These are phyloP conservation scores for Sebastolobus alascanus DNA, from an alignment of 2,797 vertebrate species.

Conservation along the genomic window DNA sequence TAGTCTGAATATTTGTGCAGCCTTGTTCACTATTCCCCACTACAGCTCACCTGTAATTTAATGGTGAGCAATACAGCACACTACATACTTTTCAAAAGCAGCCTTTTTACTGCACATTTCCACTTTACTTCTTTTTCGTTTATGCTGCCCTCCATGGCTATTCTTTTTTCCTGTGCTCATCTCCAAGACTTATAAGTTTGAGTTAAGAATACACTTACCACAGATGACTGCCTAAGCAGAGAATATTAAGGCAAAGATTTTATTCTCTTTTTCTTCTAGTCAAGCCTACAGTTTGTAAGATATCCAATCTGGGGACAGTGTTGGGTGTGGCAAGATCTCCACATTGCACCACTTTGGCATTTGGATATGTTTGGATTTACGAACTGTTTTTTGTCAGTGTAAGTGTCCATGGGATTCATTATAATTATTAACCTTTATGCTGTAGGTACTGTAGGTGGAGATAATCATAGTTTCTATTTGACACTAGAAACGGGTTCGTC, in stretches of 20 bases:
- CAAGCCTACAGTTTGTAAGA: not conserved
- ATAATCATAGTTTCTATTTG: not conserved
- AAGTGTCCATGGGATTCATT: not conserved
- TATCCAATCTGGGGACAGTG: not conserved
- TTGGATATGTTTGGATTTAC: not conserved
- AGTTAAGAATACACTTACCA: not conserved
- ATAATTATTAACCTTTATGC: slow-evolving; percentile 14
- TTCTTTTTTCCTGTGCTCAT: not conserved
- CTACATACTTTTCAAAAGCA: not conserved
- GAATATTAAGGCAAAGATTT: not conserved
- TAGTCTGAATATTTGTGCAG: not conserved
- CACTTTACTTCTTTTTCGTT: not conserved
- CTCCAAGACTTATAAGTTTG: not conserved
- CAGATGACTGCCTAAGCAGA: not conserved
- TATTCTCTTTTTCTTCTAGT: no score
- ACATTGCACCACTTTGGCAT: not conserved
- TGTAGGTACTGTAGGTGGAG: no score
- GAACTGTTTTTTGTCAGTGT: not conserved
- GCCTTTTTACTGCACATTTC: not conserved
- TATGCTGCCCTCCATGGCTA: not conserved
- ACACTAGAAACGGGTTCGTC: not conserved
- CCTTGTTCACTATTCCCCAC: not conserved
- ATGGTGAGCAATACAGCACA: not conserved
- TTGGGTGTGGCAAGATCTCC: no score
- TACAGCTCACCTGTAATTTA: slow-evolving; percentile 3